Evolutionary conservation across 2,888 invertebrate species (phyloP).

Genomic region (Endomychus coccineus): DNA sequence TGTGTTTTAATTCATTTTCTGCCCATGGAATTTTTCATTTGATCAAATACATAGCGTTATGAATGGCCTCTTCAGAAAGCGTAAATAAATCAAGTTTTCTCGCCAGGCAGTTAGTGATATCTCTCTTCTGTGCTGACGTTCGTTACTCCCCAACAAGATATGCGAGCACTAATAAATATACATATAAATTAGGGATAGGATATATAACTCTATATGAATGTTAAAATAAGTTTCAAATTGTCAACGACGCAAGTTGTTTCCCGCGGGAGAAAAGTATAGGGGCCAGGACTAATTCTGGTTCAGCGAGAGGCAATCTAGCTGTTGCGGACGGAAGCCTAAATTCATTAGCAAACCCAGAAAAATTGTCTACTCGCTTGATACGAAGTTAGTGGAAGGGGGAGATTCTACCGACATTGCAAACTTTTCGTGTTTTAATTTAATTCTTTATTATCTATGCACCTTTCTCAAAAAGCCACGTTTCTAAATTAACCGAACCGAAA

Average conservation of each 20-base stretch:
- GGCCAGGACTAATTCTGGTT: slow-evolving; percentile 34
- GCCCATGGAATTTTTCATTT: slow-evolving; percentile 21
- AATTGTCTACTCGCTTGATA: slow-evolving; percentile 25
- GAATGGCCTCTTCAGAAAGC: slow-evolving; percentile 27
- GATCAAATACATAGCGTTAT: slow-evolving; percentile 29
- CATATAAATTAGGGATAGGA: slow-evolving; percentile 43
- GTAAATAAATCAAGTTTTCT: slow-evolving; percentile 27
- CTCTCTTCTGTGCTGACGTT: slow-evolving; percentile 22
- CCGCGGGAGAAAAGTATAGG: slow-evolving; percentile 36
- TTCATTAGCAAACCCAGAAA: slow-evolving; percentile 36
- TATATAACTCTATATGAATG: slow-evolving; percentile 47
- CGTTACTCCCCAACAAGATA: slow-evolving; percentile 29
- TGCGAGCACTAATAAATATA: slow-evolving; percentile 43
- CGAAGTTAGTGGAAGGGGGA: slow-evolving; percentile 22
- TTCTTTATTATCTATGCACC: slow-evolving; percentile 30
- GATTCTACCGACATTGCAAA: slow-evolving; percentile 14
- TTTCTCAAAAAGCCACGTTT: too few species aligned
- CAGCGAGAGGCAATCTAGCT: slow-evolving; percentile 34
- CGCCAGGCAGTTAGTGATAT: slow-evolving; percentile 30
- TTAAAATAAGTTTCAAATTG: slow-evolving; percentile 51
- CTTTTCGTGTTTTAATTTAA: slow-evolving; percentile 30
- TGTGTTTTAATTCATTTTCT: too few species aligned
- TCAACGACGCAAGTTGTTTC: slow-evolving; percentile 47
- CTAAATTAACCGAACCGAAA: too few species aligned
- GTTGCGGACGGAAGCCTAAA: slow-evolving; percentile 36